Base-by-base conservation (phyloP, 2,888 invertebrate genomes). In the Netelia fuscicornis region DNA sequence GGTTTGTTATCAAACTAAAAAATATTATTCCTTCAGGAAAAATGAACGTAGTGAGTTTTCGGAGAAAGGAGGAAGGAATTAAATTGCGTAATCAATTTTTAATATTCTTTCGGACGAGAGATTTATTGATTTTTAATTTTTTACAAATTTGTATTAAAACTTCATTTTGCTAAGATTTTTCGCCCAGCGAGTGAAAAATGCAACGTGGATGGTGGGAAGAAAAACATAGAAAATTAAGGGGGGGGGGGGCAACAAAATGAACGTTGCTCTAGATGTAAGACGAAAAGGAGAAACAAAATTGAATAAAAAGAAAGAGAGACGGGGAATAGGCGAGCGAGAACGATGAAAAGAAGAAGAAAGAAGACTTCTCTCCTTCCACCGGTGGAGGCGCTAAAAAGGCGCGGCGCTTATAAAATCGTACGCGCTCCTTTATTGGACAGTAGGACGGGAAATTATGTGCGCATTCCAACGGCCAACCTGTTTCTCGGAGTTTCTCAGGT, bases 341-440 rank as follows among this genome's bases (percentile, higher is more conserved):
- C 20, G 70, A 56, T 52, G 54, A 52, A 64, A 54, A 25, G 20
- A 54, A 44, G 54, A 58, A 20, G 44, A 89, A 87, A 60, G 67
- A 68, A 65, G n/a, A 42, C 71, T 75, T 64, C 77, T 83, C 30
- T 30, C n/a, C 42, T 62, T 30, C n/a, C 3, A 11, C 3, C 13
- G 88, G 90, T 88, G 90, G 90, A 91, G 90, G 90, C 90, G 90
- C 86, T 91, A 90, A 92, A 92, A 92, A 92, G 92, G 91, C 90
- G 91, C 91, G 91, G 90, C 91, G 91, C 90, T 91, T 92, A 91
- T 92, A 92, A 91, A 92, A 92, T 91, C 89, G 90, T 90, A 90
- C 87, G 86, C 87, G 90, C 91, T 90, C 90, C 90, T 92, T 91
- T 92, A 92, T 91, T 91, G 91, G 92, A 88, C 88, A 86, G 82